Conservation (phyloP, 2,888 invertebrate species). For the Tetropium fuscum region DNA sequence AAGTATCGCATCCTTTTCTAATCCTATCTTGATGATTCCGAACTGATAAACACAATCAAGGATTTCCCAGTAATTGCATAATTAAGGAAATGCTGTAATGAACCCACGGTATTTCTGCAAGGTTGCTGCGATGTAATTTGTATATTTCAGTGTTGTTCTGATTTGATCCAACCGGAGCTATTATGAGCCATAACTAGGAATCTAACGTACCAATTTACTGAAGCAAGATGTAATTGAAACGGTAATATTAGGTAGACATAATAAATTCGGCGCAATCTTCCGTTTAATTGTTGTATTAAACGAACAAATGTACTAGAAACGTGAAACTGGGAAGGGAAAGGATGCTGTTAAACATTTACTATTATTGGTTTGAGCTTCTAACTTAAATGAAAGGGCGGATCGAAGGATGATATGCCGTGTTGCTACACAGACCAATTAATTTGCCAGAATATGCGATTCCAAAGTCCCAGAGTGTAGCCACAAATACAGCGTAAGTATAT, state of each 20-base stretch:
- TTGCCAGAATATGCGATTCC: no score
- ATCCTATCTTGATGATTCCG: no score
- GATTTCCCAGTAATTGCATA: no score
- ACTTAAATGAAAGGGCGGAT: conserved; percentile 27
- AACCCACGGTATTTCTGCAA: no score
- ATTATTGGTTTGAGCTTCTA: conserved; percentile 47
- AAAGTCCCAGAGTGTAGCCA: no score
- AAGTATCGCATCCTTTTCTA: no score
- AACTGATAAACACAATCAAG: conserved; percentile 11
- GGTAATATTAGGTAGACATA: conserved; percentile 37
- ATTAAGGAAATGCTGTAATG: no score
- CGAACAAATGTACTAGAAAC: conserved; percentile 51
- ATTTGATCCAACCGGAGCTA: conserved; percentile 41
- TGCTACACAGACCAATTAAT: background rate
- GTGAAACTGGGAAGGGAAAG: conserved; percentile 46
- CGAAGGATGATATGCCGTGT: conserved; percentile 2
- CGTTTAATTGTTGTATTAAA: conserved; percentile 52
- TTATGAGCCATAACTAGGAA: conserved; percentile 40
- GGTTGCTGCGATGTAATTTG: no score
- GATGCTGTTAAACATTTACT: conserved; percentile 51
- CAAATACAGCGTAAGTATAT: no score
- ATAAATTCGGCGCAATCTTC: conserved; percentile 49
- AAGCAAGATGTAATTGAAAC: conserved; percentile 44
- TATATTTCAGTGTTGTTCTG: conserved; percentile 16
- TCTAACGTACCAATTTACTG: conserved; percentile 45